These are phyloP conservation scores for Chromobotia macracanthus DNA, from an alignment of 2,797 vertebrate species.

Conservation along the genomic window DNA sequence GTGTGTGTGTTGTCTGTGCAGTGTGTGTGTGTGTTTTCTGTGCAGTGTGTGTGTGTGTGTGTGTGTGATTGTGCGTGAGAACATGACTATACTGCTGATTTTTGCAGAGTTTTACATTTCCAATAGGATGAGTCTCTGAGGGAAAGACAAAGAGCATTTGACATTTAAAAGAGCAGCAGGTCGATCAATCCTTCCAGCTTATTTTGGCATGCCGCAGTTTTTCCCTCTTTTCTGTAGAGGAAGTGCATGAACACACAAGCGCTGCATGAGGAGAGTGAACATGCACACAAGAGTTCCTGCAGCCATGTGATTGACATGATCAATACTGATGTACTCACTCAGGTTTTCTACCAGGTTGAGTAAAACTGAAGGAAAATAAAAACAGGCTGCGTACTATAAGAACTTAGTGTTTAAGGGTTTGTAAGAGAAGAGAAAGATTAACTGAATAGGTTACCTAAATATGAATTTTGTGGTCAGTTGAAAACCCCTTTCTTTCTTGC, in stretches of 20 bases:
- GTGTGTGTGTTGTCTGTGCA: not conserved
- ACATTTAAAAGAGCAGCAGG: constrained; percentile 40
- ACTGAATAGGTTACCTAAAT: too few species aligned
- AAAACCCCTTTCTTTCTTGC: too few species aligned
- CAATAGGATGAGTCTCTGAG: constrained; percentile 36
- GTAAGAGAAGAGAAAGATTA: too few species aligned
- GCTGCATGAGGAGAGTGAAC: not conserved
- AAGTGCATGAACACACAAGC: not conserved
- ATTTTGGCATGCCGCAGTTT: not conserved
- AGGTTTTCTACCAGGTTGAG: not conserved
- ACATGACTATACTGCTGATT: constrained; percentile 1
- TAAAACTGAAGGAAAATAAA: not conserved
- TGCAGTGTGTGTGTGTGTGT: not conserved
- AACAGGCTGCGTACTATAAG: too few species aligned
- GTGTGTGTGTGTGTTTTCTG: constrained; percentile 1
- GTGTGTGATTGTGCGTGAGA: not conserved
- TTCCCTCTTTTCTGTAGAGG: not conserved
- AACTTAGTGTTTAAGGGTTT: too few species aligned
- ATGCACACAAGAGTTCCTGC: not conserved
- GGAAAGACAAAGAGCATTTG: constrained; percentile 33
- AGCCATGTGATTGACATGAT: constrained; percentile 3
- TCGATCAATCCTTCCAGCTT: constrained; percentile 38
- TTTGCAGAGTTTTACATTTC: constrained; percentile 35
- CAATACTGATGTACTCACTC: constrained; percentile 25
- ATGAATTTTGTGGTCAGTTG: too few species aligned